Evolutionary conservation across 2,888 invertebrate species (phyloP), one percentile per base, ranked within the genome.

Genomic region (Nymphalis urticae): DNA sequence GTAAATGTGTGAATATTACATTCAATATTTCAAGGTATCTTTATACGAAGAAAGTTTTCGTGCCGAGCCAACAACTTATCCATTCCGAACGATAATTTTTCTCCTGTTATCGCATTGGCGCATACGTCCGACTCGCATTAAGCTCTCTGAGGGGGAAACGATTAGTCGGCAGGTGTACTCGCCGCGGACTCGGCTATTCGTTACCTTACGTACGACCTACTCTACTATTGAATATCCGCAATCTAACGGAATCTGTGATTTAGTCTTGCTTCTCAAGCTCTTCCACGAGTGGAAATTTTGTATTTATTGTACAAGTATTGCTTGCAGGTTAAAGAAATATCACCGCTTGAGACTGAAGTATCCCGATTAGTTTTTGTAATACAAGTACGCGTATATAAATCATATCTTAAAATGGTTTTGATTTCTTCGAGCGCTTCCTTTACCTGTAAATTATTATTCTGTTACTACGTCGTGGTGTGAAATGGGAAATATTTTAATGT

Each of bases 61-160:
- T 42, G 9, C 42, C 13, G 17, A 32, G 32, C n/a, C 54, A 56
- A 27, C 17, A 32, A 56, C n/a, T 60, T 42, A 16, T 47, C 13
- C 7, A 47, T 60, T 47, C 47, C 21, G 47, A 51, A 51, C 61
- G 56, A 68, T 68, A 51, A 69, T 66, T 71, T 69, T 60, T 66
- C 64, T 56, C 66, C 50, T 47, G 72, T 62, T 72, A 72, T 64
- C 72, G 51, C 59, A 54, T 58, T 60, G 62, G 42, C 17, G 67
- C 61, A 51, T 42, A 61, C 53, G 51, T 66, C 69, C 69, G 69
- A 62, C 62, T 66, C 70, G 32, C 67, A 70, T 70, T 68, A 59
- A 68, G 48, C 64, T 24, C 27, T 62, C 48, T 69, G 66, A 64
- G 24, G 66, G 51, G 64, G 69, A 69, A 69, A 50, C 72, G 67